A percentile compares a stretch with the other conserved stretches of the same genome.
Conservation (phyloP, 1,140 invertebrate species). For the Philopotamus ludificatus region DNA sequence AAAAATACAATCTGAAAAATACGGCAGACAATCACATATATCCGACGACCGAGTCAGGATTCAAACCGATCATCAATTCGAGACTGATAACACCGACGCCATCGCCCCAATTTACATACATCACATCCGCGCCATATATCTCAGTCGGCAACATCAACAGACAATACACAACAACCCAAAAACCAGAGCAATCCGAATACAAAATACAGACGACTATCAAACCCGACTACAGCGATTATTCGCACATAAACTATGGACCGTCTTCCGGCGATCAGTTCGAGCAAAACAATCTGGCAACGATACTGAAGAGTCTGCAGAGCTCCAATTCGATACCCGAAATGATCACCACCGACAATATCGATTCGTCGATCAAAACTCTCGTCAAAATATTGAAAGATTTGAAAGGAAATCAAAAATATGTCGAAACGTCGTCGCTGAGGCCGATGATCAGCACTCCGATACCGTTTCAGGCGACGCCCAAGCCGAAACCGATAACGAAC, state of each 20-base stretch:
- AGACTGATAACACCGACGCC: slow-evolving; percentile 25
- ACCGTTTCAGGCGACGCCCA: slow-evolving; percentile 45
- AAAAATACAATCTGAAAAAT: slow-evolving; percentile 13
- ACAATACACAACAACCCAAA: slow-evolving; percentile 18
- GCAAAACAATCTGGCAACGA: slow-evolving; percentile 49
- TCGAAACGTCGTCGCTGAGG: slow-evolving; percentile 30
- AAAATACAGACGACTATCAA: slow-evolving; percentile 20
- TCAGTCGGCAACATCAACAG: not conserved
- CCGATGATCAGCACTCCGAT: slow-evolving; percentile 46
- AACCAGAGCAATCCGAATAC: slow-evolving; percentile 25
- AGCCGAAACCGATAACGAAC: slow-evolving; percentile 36
- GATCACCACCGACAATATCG: slow-evolving; percentile 72
- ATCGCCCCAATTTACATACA: slow-evolving; percentile 34
- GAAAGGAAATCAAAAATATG: slow-evolving; percentile 55
- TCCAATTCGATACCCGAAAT: slow-evolving; percentile 72
- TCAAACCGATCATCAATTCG: slow-evolving; percentile 51
- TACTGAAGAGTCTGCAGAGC: slow-evolving; percentile 66
- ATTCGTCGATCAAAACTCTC: slow-evolving; percentile 72
- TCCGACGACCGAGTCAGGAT: slow-evolving; percentile 48
- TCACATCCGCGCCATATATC: not conserved
- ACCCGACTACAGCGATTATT: not conserved
- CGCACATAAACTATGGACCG: slow-evolving; percentile 35
- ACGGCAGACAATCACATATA: not conserved
- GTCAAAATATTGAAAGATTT: slow-evolving; percentile 69
- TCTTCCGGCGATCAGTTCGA: slow-evolving; percentile 35